Percentiles rank a stretch among this genome's conserved stretches.
Evolutionary conservation across 1,140 invertebrate species (phyloP).

Genomic region (Zaprionus ghesquierei): DNA sequence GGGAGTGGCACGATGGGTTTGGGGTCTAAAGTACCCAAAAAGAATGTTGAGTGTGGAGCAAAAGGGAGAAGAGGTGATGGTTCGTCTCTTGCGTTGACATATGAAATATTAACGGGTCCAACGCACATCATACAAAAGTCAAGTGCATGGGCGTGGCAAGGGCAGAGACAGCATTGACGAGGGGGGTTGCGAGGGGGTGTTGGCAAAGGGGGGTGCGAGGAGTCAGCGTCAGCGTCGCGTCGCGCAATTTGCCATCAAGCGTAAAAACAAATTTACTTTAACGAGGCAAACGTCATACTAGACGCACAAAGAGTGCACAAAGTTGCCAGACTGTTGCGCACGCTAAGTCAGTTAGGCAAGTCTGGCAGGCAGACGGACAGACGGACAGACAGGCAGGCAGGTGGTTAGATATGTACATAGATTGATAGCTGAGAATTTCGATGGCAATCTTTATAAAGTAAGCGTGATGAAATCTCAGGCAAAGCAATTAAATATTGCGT

Average conservation of each 20-base stretch:
- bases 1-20: background rate
- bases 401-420: too few relatives aligned
- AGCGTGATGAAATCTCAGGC: too few relatives aligned
- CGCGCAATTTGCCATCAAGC: conserved; percentile 71
- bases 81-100: conserved; percentile 64
- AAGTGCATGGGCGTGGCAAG: conserved; percentile 32
- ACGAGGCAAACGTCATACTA: conserved; percentile 48
- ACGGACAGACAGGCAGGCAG: too few relatives aligned
- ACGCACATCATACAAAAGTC: conserved; percentile 41
- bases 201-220: background rate
- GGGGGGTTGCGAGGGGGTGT: background rate
- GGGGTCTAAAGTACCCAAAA: conserved; percentile 6
- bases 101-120: conserved; percentile 76
- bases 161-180: background rate
- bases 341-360: background rate
- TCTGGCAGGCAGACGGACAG: background rate
- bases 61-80: background rate
- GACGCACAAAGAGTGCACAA: background rate
- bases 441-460: too few relatives aligned
- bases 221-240: conserved; percentile 3
- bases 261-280: conserved; percentile 79
- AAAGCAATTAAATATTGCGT: too few relatives aligned
- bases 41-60: background rate
- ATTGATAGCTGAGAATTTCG: too few relatives aligned
- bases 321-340: conserved; percentile 2